Evolutionary conservation across 2,888 invertebrate species (phyloP).

Genomic region (Acleris literana): DNA sequence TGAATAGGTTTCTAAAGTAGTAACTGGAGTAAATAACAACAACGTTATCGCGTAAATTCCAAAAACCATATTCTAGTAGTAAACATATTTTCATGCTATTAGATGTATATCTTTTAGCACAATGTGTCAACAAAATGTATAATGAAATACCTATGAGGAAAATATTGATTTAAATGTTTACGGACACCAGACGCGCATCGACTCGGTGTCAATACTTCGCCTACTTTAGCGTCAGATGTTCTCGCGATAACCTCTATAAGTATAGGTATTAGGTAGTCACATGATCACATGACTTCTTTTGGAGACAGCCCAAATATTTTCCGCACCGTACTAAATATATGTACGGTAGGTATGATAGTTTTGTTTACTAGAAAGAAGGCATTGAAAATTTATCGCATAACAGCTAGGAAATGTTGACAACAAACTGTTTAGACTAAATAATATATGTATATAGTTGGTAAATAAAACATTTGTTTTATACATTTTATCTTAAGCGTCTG

Average conservation of each 20-base stretch:
- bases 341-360: too few species aligned
- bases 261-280: neutral
- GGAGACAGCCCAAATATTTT: conserved; percentile 1
- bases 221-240: conserved; percentile 1
- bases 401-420: neutral
- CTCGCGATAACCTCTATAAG: conserved; percentile 8
- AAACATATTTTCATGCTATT: conserved; percentile 9
- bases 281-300: conserved; percentile 5
- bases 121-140: neutral
- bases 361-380: too few species aligned
- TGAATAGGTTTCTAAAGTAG: too few species aligned
- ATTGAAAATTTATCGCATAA: neutral
- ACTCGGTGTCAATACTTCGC: neutral
- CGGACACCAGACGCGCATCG: neutral
- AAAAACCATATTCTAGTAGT: conserved; percentile 4
- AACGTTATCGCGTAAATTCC: neutral
- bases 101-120: neutral
- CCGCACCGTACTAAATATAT: too few species aligned
- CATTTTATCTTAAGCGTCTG: too few species aligned
- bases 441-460: too few species aligned
- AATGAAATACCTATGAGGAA: neutral
- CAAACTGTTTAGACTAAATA: too few species aligned
- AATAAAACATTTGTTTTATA: too few species aligned
- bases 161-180: neutral
- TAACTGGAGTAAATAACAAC: too few species aligned